Evolutionary conservation across 2,888 invertebrate species (phyloP).

Genomic region (Sussaba pulchella): DNA sequence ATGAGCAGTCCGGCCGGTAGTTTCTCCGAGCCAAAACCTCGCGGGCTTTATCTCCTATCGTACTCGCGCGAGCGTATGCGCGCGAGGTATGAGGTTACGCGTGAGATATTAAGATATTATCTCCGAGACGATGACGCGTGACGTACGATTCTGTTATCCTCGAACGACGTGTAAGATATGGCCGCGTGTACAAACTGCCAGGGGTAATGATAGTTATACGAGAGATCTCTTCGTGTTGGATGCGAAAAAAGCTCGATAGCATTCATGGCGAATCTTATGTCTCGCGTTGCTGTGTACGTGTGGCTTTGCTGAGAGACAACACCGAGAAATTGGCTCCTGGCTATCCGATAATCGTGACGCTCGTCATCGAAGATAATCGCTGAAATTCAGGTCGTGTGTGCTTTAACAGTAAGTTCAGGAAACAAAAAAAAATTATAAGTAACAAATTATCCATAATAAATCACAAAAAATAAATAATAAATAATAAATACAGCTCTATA

Average conservation of each 20-base stretch:
- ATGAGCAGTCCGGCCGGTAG: slow-evolving; percentile 28
- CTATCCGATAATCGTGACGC: slow-evolving; percentile 52
- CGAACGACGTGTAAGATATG: slow-evolving; percentile 62
- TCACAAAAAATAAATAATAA: too few species aligned
- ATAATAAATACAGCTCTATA: too few species aligned
- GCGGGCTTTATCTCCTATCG: slow-evolving; percentile 15
- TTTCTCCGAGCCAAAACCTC: not conserved
- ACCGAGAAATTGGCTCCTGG: slow-evolving; percentile 52
- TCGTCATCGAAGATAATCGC: slow-evolving; percentile 63
- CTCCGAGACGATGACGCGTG: slow-evolving; percentile 66
- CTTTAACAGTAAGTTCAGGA: slow-evolving; percentile 11
- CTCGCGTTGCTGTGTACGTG: too few species aligned
- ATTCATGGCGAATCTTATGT: slow-evolving; percentile 33
- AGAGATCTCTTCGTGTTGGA: slow-evolving; percentile 53
- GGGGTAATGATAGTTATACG: slow-evolving; percentile 74
- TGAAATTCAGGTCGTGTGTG: slow-evolving; percentile 56
- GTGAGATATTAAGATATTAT: slow-evolving; percentile 69
- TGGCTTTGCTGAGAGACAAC: slow-evolving; percentile 40
- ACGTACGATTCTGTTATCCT: slow-evolving; percentile 70
- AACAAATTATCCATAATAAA: too few species aligned
- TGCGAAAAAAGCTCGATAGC: slow-evolving; percentile 46
- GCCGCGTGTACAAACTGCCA: slow-evolving; percentile 66
- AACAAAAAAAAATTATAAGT: slow-evolving; percentile 39
- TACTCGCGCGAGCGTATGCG: slow-evolving; percentile 3
- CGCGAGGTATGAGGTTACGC: slow-evolving; percentile 62